Evolutionary conservation across 92 coral and sea anemone species (phyloP).

Genomic region (Chrysogorgia sp.): DNA sequence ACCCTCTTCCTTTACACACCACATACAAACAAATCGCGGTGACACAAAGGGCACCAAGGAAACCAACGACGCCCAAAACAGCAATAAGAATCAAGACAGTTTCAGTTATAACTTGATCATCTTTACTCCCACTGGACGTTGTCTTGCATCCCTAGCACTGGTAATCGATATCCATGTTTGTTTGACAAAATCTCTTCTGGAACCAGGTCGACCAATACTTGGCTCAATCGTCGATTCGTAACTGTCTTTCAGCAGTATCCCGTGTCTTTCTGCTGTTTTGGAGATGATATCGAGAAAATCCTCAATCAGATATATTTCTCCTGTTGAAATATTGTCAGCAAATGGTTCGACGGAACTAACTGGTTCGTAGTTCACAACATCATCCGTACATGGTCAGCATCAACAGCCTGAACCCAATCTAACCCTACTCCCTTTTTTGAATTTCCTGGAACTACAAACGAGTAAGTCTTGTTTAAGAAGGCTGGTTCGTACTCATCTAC

Average conservation of each 20-base stretch:
- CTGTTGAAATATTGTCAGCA: constrained; percentile 79
- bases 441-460: constrained; percentile 74
- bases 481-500: constrained; percentile 78
- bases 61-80: constrained; percentile 71
- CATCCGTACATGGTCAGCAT: constrained; percentile 82
- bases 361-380: constrained; percentile 67
- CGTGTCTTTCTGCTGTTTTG: not conserved
- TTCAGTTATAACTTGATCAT: constrained; percentile 31
- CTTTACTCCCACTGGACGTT: constrained; percentile 1
- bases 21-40: constrained; percentile 64
- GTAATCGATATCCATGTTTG: constrained; percentile 54
- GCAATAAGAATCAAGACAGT: constrained; percentile 62
- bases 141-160: constrained; percentile 63
- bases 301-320: constrained; percentile 78
- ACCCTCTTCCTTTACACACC: constrained; percentile 12
- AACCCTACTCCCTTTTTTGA: constrained; percentile 74
- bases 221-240: constrained; percentile 46
- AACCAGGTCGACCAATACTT: constrained; percentile 70
- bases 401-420: constrained; percentile 77
- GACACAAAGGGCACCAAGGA: constrained; percentile 57
- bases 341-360: constrained; percentile 61
- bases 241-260: constrained; percentile 12
- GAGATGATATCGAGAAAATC: constrained; percentile 56
- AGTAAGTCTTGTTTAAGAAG: constrained; percentile 60
- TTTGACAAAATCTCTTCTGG: constrained; percentile 49